Evolutionary conservation across 2,113 vertebrate genomes (phyloP).

Genomic region (Machaerirhynchus nigripectus): DNA sequence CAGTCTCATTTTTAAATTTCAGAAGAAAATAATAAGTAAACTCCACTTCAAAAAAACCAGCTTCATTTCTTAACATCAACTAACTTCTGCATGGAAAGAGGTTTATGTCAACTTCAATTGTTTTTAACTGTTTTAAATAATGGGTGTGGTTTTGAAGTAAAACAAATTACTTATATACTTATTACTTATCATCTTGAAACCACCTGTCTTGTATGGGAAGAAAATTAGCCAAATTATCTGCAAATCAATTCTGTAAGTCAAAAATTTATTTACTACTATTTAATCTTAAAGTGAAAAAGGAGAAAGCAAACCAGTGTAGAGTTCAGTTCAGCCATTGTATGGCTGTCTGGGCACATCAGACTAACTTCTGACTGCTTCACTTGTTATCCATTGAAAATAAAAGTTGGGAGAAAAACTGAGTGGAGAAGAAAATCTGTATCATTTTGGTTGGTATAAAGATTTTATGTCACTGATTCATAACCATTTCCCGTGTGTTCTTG

Average conservation of each 20-base stretch:
- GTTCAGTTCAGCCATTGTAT: background rate
- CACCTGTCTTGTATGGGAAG: background rate
- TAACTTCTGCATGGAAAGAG: background rate
- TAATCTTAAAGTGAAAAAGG: background rate
- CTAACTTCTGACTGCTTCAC: background rate
- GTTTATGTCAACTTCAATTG: background rate
- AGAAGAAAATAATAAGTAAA: background rate
- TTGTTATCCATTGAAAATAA: background rate
- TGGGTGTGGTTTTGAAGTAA: background rate
- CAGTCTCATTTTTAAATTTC: background rate
- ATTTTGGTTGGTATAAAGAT: background rate
- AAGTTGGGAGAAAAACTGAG: fast-evolving
- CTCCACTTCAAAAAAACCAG: background rate
- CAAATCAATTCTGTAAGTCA: background rate
- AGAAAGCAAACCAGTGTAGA: background rate
- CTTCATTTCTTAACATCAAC: background rate
- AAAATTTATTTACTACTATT: background rate
- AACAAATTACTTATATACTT: background rate
- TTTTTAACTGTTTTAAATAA: background rate
- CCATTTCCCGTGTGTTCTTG: background rate
- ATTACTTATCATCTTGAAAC: background rate
- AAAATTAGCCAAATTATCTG: background rate
- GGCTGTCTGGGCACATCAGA: background rate
- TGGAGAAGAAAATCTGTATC: background rate
- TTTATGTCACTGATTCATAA: background rate